Conservation (phyloP, 92 coral and sea anemone genomes). For the Parazoanthus atlanticus region DNA sequence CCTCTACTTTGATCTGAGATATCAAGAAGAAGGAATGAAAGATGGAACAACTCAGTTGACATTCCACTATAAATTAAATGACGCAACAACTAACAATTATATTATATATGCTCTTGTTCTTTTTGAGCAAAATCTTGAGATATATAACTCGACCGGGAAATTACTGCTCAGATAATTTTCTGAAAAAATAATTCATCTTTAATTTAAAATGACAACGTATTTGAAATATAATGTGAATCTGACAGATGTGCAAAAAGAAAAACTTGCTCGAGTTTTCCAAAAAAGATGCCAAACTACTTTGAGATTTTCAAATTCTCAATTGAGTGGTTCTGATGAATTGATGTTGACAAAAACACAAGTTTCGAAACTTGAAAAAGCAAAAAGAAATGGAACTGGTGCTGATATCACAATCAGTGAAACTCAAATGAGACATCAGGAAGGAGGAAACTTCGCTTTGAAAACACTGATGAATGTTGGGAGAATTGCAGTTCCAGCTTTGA, state of each 20-base stretch:
- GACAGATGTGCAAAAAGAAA: neutral
- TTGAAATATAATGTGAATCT: neutral
- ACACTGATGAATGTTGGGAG: too few species aligned
- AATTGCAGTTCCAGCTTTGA: too few species aligned
- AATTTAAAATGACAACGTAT: neutral
- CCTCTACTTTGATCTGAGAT: neutral
- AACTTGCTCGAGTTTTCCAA: slow-evolving; percentile 2
- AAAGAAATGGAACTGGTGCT: too few species aligned
- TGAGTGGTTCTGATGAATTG: neutral
- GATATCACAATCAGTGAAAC: too few species aligned
- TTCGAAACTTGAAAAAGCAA: too few species aligned
- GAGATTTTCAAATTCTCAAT: neutral
- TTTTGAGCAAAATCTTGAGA: too few species aligned
- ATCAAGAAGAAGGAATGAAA: neutral
- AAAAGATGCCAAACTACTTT: neutral
- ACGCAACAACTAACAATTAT: neutral
- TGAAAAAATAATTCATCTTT: neutral
- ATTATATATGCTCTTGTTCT: neutral
- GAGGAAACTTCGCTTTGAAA: neutral
- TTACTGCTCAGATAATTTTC: too few species aligned
- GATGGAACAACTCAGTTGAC: slow-evolving; percentile 17
- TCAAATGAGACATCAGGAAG: too few species aligned
- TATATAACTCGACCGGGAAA: neutral
- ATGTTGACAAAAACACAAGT: too few species aligned
- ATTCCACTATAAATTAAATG: neutral